Conservation (phyloP, 2,113 vertebrate genomes). For the Aepyceros melampus region DNA sequence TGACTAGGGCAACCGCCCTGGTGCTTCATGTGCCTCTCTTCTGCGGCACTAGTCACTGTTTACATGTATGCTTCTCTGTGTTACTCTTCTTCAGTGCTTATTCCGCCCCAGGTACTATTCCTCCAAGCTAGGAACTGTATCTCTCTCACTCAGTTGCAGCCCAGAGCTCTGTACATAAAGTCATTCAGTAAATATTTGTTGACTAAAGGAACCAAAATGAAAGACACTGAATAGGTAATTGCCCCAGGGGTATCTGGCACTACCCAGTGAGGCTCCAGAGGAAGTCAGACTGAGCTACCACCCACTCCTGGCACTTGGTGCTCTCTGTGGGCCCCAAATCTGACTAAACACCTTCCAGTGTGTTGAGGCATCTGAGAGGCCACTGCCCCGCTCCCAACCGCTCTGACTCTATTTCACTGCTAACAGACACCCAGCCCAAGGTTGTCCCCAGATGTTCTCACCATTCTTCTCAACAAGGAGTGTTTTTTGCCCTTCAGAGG, state of each 20-base stretch:
- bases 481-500: neutral
- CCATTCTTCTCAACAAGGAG: neutral
- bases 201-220: neutral
- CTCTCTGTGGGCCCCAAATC: neutral
- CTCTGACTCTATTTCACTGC: neutral
- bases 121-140: neutral
- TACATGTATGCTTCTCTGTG: neutral
- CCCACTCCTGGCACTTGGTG: neutral
- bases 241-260: neutral
- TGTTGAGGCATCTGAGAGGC: neutral
- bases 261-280: neutral
- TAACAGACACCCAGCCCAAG: neutral
- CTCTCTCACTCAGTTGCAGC: neutral
- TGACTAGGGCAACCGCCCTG: neutral
- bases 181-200: neutral
- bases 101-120: neutral
- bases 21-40: neutral
- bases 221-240: neutral
- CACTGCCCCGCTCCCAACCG: neutral
- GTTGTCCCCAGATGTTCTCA: neutral
- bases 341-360: neutral
- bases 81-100: neutral
- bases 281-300: neutral
- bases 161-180: neutral
- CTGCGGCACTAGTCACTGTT: neutral